Evolutionary conservation across 2,797 vertebrate genomes (phyloP), one percentile per base, ranked within the genome.

Genomic region (Leptatherina wallacei): DNA sequence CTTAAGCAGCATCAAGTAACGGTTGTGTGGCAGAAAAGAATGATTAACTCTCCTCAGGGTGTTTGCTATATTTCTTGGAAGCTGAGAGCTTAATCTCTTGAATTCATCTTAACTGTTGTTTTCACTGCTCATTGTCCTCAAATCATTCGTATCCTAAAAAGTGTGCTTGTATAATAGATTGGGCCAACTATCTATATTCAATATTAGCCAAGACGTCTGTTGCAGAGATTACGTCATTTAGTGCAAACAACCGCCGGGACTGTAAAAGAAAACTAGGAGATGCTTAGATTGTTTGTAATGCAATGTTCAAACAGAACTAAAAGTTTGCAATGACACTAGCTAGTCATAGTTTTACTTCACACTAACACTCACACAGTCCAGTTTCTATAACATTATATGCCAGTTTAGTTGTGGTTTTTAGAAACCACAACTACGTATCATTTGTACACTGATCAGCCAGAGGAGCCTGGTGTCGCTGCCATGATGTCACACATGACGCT

Each of bases 21-120:
- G 71, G 71, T 79, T 86, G 65, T 20, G 38, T 6, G 0, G 65
- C 54, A 8, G 47, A 61, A 82, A 80, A 71, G 35, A 91, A 92
- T 90, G 60, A 89, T 90, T 91, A 90, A 89, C 84, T 85, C 73
- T 44, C 58, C 55, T 60, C 69, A 29, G 33, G 65, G 75, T 69
- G 74, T 89, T 64, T 80, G 75, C 76, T 84, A 29, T 75, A 80
- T 57, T 73, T 83, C 84, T 80, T 59, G 74, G 81, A 78, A 73
- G 78, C 63, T 61, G 35, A 69, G 57, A 71, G 32, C 36, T 75
- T 55, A 73, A 75, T 74, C 65, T 78, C 49, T 71, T 40, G 22
- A 57, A 73, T 61, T 76, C 79, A 77, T 79, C 79, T 80, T 58
- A 57, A 69, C 72, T 74, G 69, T 58, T 59, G 65, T 82, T 86